These are phyloP conservation scores for Pherbina coryleti DNA, from an alignment of 2,888 invertebrate genomes.

Conservation along the genomic window DNA sequence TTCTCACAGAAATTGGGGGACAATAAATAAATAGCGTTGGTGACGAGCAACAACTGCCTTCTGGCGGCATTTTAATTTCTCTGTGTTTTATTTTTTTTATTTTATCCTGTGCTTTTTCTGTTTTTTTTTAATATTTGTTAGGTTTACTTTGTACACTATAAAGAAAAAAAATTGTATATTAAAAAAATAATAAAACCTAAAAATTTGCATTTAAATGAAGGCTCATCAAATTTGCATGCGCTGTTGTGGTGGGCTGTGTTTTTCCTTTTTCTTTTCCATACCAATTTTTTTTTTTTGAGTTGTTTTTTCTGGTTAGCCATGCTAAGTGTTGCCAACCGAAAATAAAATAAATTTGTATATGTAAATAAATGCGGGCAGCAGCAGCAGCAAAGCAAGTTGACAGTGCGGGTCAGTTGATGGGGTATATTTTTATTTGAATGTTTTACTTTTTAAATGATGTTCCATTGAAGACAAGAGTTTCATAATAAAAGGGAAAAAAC, in stretches of 20 bases:
- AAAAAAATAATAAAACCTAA: conserved; percentile 58
- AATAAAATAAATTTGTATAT: conserved; percentile 11
- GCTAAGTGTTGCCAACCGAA: conserved; percentile 10
- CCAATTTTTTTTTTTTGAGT: too few relatives aligned
- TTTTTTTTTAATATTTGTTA: not conserved
- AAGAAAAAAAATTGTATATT: conserved; percentile 48
- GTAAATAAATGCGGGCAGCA: conserved; percentile 9
- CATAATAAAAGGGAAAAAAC: too few relatives aligned
- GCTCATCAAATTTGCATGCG: conserved; percentile 30
- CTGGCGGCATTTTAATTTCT: conserved; percentile 49
- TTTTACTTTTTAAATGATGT: not conserved
- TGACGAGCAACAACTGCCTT: not conserved
- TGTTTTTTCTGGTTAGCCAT: not conserved
- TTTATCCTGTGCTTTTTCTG: not conserved
- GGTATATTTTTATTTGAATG: not conserved
- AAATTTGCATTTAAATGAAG: conserved; percentile 69
- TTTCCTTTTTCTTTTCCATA: too few relatives aligned
- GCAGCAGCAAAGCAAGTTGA: conserved; percentile 41
- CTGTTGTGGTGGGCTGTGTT: too few relatives aligned
- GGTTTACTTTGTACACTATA: conserved; percentile 2
- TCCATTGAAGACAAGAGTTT: too few relatives aligned
- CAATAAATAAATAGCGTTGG: too few relatives aligned
- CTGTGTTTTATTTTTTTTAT: conserved; percentile 54
- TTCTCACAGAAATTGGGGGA: too few relatives aligned
- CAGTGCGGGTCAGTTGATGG: conserved; percentile 8